Evolutionary conservation across 2,888 invertebrate species (phyloP), one percentile per base, ranked within the genome.

Genomic region (Platynereis dumerilii): DNA sequence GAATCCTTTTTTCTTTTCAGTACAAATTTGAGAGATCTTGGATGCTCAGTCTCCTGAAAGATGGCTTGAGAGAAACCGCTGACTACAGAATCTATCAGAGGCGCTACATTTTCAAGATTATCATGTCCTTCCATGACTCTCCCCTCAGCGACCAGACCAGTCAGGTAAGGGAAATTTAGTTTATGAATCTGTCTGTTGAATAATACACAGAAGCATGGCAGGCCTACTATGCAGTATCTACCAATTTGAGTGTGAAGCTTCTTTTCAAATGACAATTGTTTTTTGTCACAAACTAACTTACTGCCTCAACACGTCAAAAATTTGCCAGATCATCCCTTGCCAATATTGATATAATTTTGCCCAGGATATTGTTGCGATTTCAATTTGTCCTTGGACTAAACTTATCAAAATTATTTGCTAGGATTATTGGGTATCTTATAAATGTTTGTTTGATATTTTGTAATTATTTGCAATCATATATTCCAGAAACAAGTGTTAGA

Each of bases 31-130:
- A 92, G 75, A 87, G 92, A 54, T 85, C 87, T 28, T 96, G 95
- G 90, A 90, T 94, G 42, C 85, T 96, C 12, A 88, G 90, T 74
- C 84, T 93, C 10, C 87, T 96, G 39, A 85, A 87, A 20, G 90
- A 93, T 74, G 94, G 95, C 1, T 86, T 93, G 45, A 89, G 90
- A 77, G 89, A 90, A 0, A 88, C 90, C 74, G 86, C 87, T 0
- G 96, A 96, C 82, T 88, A 92, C 61, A 87, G 89, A 60, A 86
- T 92, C 1, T 88, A 91, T 24, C 88, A 91, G 64, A 90, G 89
- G 77, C 90, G 90, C 0, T 89, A 90, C 85, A 88, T 90, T 12
- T 89, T 92, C 72, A 93, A 93, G 81, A 89, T 92, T 78, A 85
- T 94, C 1, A 88, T 92, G 80, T 89, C 90, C n/a, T 80, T 76